A percentile compares a stretch with the other conserved stretches of the same genome.
phyloP scores from a whole-genome alignment of 2,888 invertebrate species.

The Tenthredo amoena region DNA sequence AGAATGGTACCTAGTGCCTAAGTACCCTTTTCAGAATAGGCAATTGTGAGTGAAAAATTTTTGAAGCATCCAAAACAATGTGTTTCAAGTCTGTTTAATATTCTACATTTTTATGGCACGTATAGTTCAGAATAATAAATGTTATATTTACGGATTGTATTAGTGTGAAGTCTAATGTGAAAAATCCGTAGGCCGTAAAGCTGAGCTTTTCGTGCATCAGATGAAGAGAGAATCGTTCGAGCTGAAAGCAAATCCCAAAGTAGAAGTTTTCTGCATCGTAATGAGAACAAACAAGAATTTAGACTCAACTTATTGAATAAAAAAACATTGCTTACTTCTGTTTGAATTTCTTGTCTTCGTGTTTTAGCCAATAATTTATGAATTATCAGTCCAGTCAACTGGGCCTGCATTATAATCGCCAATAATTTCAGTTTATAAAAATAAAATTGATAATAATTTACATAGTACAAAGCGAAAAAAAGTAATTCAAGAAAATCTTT shows the following conservation, averaged over 20 bases:
- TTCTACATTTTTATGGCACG: too few species aligned
- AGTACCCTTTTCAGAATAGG: too few species aligned
- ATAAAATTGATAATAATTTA: neutral
- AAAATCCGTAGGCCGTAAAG: slow-evolving; percentile 17
- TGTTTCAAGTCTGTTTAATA: too few species aligned
- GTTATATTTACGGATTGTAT: neutral
- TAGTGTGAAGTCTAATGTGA: neutral
- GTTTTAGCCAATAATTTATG: neutral
- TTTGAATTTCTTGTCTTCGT: neutral
- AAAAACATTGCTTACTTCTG: neutral
- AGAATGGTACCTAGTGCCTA: too few species aligned
- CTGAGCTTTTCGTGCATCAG: neutral
- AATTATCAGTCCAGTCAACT: neutral
- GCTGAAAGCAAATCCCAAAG: neutral
- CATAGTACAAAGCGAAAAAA: neutral
- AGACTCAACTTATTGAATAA: neutral
- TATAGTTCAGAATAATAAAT: neutral
- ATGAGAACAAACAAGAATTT: neutral
- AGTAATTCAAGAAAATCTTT: neutral
- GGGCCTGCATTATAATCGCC: neutral
- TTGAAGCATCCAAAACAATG: too few species aligned
- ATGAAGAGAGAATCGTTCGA: neutral
- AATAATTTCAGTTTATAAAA: neutral
- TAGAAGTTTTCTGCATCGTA: neutral
- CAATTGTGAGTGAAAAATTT: too few species aligned